Percentiles rank a stretch among this genome's conserved stretches.
Conservation (phyloP, 2,888 invertebrate genomes). For the Amiota minor region DNA sequence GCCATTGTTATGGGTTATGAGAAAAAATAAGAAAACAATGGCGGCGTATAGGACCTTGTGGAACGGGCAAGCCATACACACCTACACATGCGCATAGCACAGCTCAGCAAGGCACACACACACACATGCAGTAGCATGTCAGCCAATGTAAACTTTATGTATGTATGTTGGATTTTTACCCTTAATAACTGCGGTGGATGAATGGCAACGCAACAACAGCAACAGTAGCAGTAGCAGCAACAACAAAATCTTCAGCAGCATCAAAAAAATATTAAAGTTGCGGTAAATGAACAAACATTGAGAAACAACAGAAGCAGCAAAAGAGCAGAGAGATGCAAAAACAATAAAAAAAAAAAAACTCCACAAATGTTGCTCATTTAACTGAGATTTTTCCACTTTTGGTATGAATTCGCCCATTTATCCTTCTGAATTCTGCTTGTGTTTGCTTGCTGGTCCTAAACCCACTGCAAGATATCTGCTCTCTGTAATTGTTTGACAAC, state of each 20-base stretch:
- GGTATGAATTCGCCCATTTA: background rate
- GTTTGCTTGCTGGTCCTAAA: constrained; percentile 15
- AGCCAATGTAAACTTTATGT: constrained; percentile 35
- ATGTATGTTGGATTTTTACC: constrained; percentile 48
- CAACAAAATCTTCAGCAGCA: background rate
- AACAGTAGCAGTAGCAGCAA: constrained; percentile 1
- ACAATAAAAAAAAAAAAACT: constrained; percentile 1
- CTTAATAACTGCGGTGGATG: constrained; percentile 37
- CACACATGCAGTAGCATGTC: constrained; percentile 32
- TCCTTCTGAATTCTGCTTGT: constrained; percentile 13
- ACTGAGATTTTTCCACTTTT: constrained; percentile 26
- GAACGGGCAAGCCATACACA: constrained; percentile 29
- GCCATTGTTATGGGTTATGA: background rate
- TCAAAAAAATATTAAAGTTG: constrained; percentile 59
- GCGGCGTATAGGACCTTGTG: constrained; percentile 34
- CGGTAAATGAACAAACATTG: constrained; percentile 60
- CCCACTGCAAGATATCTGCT: constrained; percentile 30
- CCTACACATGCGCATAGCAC: constrained; percentile 52
- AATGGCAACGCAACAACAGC: constrained; percentile 31
- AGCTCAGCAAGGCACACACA: constrained; percentile 32
- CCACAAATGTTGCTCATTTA: constrained; percentile 25
- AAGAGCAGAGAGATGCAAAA: constrained; percentile 8
- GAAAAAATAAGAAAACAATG: constrained; percentile 44
- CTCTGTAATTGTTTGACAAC: constrained; percentile 23
- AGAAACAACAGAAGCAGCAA: constrained; percentile 17